These are phyloP conservation scores for Neogale vison DNA, from an alignment of 2,113 vertebrate species.

Conservation along the genomic window DNA sequence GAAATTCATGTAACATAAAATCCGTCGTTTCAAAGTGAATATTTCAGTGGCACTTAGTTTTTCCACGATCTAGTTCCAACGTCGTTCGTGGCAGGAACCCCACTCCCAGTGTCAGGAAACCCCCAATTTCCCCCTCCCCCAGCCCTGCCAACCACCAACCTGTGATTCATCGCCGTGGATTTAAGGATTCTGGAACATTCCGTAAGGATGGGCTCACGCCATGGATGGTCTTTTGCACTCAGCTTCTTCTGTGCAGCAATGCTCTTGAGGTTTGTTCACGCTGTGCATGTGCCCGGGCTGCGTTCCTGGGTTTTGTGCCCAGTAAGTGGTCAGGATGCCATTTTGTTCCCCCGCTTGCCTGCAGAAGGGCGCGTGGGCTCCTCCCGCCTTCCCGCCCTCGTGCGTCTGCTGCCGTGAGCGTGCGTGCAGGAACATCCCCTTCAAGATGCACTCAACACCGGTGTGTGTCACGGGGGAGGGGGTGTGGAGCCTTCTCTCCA, in stretches of 20 bases:
- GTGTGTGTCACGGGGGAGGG: too few species aligned
- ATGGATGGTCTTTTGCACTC: accelerated
- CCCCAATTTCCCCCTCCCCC: background rate
- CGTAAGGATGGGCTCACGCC: background rate
- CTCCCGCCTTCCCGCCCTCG: background rate
- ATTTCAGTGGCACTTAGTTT: background rate
- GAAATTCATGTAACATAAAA: background rate
- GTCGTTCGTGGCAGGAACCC: background rate
- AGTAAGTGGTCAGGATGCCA: accelerated
- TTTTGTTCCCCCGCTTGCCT: background rate
- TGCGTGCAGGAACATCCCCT: background rate
- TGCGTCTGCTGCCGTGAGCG: background rate
- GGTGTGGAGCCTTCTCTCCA: background rate
- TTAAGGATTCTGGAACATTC: background rate
- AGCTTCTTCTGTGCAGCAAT: accelerated
- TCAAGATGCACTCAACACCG: accelerated
- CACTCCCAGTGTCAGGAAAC: background rate
- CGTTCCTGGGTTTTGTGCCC: background rate
- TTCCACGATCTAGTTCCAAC: background rate
- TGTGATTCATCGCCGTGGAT: background rate
- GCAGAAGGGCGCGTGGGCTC: accelerated
- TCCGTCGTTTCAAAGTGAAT: background rate
- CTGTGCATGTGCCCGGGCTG: accelerated
- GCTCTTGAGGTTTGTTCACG: background rate
- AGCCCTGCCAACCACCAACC: background rate